These are phyloP conservation scores for Penaeus chinensis DNA, from an alignment of 1,140 invertebrate genomes.

Conservation along the genomic window DNA sequence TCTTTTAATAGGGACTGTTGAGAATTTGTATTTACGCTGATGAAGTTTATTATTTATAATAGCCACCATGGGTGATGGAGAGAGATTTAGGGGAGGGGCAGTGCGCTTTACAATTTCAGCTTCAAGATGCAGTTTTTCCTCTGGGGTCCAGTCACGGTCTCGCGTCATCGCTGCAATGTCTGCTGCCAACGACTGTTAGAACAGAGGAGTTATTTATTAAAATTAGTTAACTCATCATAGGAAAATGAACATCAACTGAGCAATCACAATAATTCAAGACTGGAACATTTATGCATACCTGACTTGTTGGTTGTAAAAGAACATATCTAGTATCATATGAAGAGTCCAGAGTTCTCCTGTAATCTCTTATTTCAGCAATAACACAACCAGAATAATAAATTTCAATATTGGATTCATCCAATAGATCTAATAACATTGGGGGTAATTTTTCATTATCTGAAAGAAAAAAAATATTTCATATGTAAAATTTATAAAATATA, in stretches of 20 bases:
- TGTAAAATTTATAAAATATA: constrained; percentile 65
- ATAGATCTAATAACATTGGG: constrained; percentile 83
- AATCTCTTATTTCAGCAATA: constrained; percentile 90
- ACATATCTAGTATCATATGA: constrained; percentile 76
- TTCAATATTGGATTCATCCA: constrained; percentile 82
- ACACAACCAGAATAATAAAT: constrained; percentile 93
- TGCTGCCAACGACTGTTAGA: constrained; percentile 54
- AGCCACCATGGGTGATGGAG: constrained; percentile 84
- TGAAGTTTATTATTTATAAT: constrained; percentile 80
- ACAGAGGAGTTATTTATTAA: not conserved
- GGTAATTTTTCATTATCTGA: constrained; percentile 84
- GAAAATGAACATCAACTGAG: not conserved
- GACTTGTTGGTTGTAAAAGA: constrained; percentile 86
- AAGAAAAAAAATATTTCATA: not conserved
- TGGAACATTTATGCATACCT: constrained; percentile 72
- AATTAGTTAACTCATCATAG: not conserved
- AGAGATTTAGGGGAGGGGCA: constrained; percentile 85
- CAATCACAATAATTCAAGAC: not conserved
- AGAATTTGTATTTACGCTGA: constrained; percentile 70
- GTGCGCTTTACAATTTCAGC: constrained; percentile 79
- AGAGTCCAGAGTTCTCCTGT: constrained; percentile 74
- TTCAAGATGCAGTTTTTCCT: constrained; percentile 84
- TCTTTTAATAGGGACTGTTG: constrained; percentile 49
- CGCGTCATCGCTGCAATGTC: constrained; percentile 57
- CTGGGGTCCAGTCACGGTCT: constrained; percentile 72